Base-by-base conservation (phyloP, 2,113 vertebrate genomes). In the Lophochroa leadbeateri region DNA sequence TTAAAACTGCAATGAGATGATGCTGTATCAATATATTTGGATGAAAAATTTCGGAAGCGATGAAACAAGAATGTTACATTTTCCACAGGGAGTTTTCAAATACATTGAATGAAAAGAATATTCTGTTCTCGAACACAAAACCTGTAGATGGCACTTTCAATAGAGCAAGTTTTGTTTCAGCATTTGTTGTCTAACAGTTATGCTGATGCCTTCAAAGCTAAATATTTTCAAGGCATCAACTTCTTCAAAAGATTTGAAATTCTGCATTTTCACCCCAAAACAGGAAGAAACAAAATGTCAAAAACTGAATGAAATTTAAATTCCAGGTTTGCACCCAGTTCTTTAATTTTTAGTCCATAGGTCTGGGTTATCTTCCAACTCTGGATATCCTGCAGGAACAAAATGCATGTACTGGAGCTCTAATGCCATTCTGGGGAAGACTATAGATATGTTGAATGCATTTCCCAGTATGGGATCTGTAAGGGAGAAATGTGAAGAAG, bases 361-460 rank as follows among this genome's bases (percentile, higher is more conserved):
- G 8, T 72, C 13, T 3, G 3, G 6, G 29, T 81, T 81, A 20
- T 64, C 67, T 69, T 65, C 55, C 44, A 70, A 69, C n/a, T 79
- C 27, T 11, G 21, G 74, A n/a, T 31, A 43, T 35, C 7, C 47
- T 81, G 33, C 31, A 47, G 64, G 35, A 86, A 27, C 3, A 44
- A 83, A 74, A 58, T 18, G 15, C 37, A 2, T 2, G 3, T 43
- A 18, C 17, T 37, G 17, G 10, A 63, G 70, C 9, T 49, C 31
- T 46, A 49, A 1, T 18, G 46, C 10, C 31, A 21, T 53, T 72
- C 82, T 28, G 29, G 17, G 35, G 35, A 86, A 88, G 69, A 60
- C 24, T 43, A 1, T 16, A 55, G 43, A 17, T 27, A 24, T 0
- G 0, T 3, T 39, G 68, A 67, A 67, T 21, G 19, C 15, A 17